These are phyloP conservation scores for Sycophila texana DNA, from an alignment of 2,888 invertebrate genomes.

Conservation along the genomic window DNA sequence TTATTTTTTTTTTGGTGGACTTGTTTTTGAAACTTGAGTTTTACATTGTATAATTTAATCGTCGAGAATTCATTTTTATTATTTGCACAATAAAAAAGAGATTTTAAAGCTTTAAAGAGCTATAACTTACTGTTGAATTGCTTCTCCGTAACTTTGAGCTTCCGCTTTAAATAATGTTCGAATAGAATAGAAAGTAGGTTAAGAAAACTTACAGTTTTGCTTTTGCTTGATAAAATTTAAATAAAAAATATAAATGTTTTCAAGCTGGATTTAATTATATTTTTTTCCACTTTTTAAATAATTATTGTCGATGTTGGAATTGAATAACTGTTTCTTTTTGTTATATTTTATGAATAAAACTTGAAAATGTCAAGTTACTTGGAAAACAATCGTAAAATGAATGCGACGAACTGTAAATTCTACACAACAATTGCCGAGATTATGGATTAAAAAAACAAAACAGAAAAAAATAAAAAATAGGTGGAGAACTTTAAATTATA, in stretches of 20 bases:
- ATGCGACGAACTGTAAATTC: constrained; percentile 37
- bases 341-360: constrained; percentile 25
- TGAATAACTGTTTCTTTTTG: not conserved
- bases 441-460: constrained; percentile 30
- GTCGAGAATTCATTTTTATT: not conserved
- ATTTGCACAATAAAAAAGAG: not conserved
- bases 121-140: not conserved
- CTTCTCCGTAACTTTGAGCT: not conserved
- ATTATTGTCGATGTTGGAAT: not conserved
- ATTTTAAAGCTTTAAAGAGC: not conserved
- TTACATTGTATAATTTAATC: not conserved
- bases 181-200: not conserved
- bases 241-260: not conserved
- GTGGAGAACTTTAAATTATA: constrained; percentile 28
- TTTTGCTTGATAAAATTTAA: not conserved
- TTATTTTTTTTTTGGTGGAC: too few species aligned
- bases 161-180: not conserved
- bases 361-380: constrained; percentile 23
- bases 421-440: constrained; percentile 10
- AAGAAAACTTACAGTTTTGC: not conserved
- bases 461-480: too few species aligned
- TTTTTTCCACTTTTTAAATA: not conserved
- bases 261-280: not conserved
- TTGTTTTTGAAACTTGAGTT: too few species aligned
- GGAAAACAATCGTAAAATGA: constrained; percentile 36